Conservation (phyloP, 2,113 vertebrate genomes). For the Panurus biarmicus region DNA sequence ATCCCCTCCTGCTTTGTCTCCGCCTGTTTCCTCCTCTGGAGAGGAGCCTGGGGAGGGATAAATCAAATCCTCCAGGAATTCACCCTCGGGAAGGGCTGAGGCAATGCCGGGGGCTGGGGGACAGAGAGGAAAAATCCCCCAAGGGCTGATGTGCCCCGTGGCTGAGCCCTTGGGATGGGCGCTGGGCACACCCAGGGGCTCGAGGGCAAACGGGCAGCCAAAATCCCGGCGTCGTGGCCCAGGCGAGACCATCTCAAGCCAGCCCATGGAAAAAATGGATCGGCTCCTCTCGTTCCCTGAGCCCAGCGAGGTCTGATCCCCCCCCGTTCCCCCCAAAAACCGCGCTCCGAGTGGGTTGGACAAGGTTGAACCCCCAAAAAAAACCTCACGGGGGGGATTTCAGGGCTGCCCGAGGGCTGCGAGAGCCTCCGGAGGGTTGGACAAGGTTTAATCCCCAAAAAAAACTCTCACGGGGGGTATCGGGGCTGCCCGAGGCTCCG, state of each 20-base stretch:
- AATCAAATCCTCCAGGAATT: neutral
- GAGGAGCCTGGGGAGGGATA: neutral
- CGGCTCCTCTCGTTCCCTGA: neutral
- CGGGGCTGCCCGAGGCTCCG: neutral
- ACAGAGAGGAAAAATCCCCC: neutral
- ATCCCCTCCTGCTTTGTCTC: neutral
- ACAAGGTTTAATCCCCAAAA: neutral
- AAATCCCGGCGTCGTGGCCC: neutral
- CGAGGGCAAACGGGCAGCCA: neutral
- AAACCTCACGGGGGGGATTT: neutral
- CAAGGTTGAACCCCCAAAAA: neutral
- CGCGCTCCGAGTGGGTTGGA: rapidly evolving
- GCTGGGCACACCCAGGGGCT: neutral
- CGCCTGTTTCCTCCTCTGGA: neutral
- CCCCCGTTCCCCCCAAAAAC: too few species aligned
- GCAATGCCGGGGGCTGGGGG: neutral
- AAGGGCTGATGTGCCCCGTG: rapidly evolving
- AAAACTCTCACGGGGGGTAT: neutral
- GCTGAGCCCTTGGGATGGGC: neutral
- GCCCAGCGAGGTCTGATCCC: neutral
- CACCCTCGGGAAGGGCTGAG: neutral
- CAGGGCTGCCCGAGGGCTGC: too few species aligned
- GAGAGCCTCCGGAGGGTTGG: neutral
- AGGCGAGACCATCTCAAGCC: neutral
- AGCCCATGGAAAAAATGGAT: neutral